Percentiles rank a stretch among this genome's conserved stretches.
These are phyloP conservation scores for Cyprinodon variegatus DNA, from an alignment of 2,113 vertebrate genomes.

Conservation along the genomic window DNA sequence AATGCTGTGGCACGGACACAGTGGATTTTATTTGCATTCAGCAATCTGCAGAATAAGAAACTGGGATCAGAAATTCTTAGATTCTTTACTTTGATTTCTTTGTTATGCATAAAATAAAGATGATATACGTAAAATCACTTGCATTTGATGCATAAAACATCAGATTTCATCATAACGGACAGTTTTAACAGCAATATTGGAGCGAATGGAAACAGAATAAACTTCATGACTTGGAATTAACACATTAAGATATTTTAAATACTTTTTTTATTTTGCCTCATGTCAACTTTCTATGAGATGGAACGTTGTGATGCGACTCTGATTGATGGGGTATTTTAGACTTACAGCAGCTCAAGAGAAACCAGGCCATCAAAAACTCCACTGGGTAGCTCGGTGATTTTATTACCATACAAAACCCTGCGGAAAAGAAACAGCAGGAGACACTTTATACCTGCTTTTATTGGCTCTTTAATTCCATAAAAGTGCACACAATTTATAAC, in stretches of 20 bases:
- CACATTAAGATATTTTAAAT: not conserved
- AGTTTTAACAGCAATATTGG: too few species aligned
- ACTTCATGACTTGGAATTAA: too few species aligned
- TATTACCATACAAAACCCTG: conserved; percentile 97
- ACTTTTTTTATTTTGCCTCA: not conserved
- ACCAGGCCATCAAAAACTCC: conserved; percentile 93
- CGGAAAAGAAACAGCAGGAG: conserved; percentile 4
- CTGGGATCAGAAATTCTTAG: not conserved
- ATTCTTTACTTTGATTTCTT: too few species aligned
- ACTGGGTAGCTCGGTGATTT: conserved; percentile 92
- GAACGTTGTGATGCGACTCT: too few species aligned
- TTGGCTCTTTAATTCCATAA: not conserved
- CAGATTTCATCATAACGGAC: too few species aligned
- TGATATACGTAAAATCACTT: too few species aligned
- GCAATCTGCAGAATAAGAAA: conserved; percentile 76
- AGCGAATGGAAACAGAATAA: too few species aligned
- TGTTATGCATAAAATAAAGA: too few species aligned
- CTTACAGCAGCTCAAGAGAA: conserved; percentile 95
- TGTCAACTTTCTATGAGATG: not conserved
- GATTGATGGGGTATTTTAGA: conserved; percentile 38
- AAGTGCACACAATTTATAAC: not conserved
- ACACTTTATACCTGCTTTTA: not conserved
- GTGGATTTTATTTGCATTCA: conserved; percentile 98
- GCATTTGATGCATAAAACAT: too few species aligned
- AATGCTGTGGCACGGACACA: conserved; percentile 88